Percentiles rank a stretch among this genome's conserved stretches.
Evolutionary conservation across 2,113 vertebrate genomes (phyloP).

Genomic region (Malaclemys terrapin): DNA sequence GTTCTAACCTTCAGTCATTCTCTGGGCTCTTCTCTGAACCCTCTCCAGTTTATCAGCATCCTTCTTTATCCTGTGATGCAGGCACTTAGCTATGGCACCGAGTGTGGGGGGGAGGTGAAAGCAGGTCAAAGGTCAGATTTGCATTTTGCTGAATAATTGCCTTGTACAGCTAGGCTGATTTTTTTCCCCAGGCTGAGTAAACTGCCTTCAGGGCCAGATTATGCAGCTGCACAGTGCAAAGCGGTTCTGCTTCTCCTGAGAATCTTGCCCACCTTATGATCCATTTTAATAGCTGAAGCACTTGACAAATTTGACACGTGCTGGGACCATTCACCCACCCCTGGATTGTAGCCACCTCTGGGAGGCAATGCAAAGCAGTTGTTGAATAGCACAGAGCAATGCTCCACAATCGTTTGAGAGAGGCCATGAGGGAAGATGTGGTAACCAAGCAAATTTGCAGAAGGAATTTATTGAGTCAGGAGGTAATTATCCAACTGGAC

Average conservation of each 20-base stretch:
- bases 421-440: background rate
- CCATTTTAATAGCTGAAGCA: background rate
- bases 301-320: background rate
- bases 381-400: background rate
- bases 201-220: background rate
- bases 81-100: background rate
- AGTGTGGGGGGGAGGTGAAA: background rate
- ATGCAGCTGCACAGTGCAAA: background rate
- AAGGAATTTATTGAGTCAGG: slow-evolving; percentile 15
- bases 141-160: background rate
- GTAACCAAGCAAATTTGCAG: slow-evolving; percentile 25
- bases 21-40: too few relatives aligned
- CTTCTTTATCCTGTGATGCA: background rate
- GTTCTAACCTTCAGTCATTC: too few relatives aligned
- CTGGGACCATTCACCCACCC: background rate
- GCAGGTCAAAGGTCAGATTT: background rate
- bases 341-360: background rate
- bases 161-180: background rate
- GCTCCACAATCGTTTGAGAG: background rate
- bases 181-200: background rate
- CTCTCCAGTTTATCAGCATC: too few relatives aligned
- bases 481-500: slow-evolving; percentile 34
- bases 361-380: background rate
- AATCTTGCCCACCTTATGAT: background rate
- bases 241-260: accelerated